Evolutionary conservation across 2,888 invertebrate genomes (phyloP).

Genomic region (Watsonalla cultraria): DNA sequence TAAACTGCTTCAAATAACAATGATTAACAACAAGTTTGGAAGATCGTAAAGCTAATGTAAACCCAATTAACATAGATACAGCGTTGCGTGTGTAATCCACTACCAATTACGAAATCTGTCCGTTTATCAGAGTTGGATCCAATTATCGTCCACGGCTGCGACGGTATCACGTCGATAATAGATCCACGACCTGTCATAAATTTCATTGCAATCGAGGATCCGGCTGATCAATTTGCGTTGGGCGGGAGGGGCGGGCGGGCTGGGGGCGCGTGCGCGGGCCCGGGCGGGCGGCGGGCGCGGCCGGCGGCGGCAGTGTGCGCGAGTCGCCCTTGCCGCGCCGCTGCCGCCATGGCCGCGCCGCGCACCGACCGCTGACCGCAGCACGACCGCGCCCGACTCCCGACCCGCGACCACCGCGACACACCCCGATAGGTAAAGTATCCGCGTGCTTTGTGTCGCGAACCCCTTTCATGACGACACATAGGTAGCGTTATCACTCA

Average conservation of each 20-base stretch:
- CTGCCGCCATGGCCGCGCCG: slow-evolving; percentile 70
- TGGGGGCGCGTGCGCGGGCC: slow-evolving; percentile 23
- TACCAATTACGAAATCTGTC: slow-evolving; percentile 32
- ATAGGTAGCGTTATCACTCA: slow-evolving; percentile 55
- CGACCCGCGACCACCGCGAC: slow-evolving; percentile 28
- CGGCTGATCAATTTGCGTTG: slow-evolving; percentile 66
- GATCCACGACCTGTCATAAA: slow-evolving; percentile 74
- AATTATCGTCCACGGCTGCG: slow-evolving; percentile 40
- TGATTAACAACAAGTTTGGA: neutral
- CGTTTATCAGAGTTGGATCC: slow-evolving; percentile 36
- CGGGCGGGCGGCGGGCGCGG: slow-evolving; percentile 24
- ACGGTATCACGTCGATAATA: slow-evolving; percentile 62
- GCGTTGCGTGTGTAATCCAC: slow-evolving; percentile 12
- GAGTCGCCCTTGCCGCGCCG: slow-evolving; percentile 64
- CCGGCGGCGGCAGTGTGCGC: slow-evolving; percentile 62
- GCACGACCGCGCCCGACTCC: slow-evolving; percentile 38
- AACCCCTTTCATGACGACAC: slow-evolving; percentile 52
- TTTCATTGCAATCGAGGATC: slow-evolving; percentile 73
- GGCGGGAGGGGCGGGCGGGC: slow-evolving; percentile 28
- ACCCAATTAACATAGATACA: slow-evolving; percentile 9
- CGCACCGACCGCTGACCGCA: slow-evolving; percentile 60
- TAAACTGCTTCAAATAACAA: slow-evolving; percentile 1
- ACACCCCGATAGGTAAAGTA: slow-evolving; percentile 53
- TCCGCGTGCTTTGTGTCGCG: slow-evolving; percentile 43
- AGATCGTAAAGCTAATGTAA: slow-evolving; percentile 4